Evolutionary conservation across 2,888 invertebrate species (phyloP).

Genomic region (Iselma pallidipennis): DNA sequence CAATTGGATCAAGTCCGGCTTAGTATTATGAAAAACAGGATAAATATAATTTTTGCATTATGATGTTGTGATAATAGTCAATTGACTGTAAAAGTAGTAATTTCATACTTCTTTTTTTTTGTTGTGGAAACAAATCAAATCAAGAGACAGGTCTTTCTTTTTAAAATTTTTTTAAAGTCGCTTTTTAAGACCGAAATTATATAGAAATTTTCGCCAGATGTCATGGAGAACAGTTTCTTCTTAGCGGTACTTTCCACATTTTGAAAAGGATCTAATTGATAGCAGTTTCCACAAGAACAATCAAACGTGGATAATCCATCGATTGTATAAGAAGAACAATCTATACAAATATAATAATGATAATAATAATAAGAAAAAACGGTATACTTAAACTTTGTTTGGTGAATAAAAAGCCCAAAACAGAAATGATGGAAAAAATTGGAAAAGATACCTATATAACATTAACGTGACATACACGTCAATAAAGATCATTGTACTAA

Average conservation of each 20-base stretch:
- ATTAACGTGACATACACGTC: not conserved
- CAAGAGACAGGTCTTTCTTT: too few species aligned
- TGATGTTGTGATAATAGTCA: too few species aligned
- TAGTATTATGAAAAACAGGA: not conserved
- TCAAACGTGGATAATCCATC: too few species aligned
- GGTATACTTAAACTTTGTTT: not conserved
- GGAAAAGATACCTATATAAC: not conserved
- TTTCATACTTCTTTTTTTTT: too few species aligned
- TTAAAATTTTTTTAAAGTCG: too few species aligned
- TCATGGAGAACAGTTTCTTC: not conserved
- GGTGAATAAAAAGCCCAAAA: not conserved
- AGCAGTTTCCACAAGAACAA: too few species aligned
- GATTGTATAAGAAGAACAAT: not conserved
- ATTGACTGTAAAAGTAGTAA: too few species aligned
- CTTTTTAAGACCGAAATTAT: too few species aligned
- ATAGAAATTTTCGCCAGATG: not conserved
- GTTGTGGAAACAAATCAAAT: too few species aligned
- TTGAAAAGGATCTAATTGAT: not conserved
- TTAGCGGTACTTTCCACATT: not conserved
- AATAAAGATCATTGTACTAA: not conserved
- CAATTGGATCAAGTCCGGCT: not conserved
- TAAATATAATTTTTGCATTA: too few species aligned
- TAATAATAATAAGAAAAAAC: not conserved
- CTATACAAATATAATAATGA: not conserved
- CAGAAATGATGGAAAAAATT: not conserved